A percentile compares a stretch with the other conserved stretches of the same genome.
phyloP scores from a whole-genome alignment of 92 coral and sea anemone species.

The Blastomussa wellsi region DNA sequence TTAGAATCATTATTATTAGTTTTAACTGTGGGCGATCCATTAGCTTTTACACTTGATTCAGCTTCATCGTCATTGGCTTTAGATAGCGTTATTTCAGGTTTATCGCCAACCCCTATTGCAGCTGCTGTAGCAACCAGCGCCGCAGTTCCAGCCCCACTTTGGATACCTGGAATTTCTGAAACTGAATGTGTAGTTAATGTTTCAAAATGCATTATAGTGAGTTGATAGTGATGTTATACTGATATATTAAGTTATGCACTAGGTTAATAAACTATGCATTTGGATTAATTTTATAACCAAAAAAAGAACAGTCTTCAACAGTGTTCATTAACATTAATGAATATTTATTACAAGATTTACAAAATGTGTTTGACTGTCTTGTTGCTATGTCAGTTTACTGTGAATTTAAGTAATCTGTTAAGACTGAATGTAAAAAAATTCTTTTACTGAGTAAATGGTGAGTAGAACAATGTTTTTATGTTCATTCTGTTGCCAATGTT shows the following conservation, averaged over 20 bases:
- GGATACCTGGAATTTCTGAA: conserved; percentile 98
- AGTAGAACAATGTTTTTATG: too few species aligned
- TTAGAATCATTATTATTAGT: conserved; percentile 64
- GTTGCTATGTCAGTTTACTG: too few species aligned
- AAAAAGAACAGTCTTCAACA: background rate
- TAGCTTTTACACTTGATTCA: conserved; percentile 67
- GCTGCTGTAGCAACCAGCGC: conserved; percentile 99
- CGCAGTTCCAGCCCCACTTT: conserved; percentile 99
- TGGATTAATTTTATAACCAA: background rate
- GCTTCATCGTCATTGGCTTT: conserved; percentile 82
- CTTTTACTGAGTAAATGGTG: too few species aligned
- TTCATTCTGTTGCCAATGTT: too few species aligned
- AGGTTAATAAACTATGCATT: background rate
- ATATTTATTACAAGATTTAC: background rate
- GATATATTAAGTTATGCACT: background rate
- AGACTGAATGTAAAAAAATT: too few species aligned
- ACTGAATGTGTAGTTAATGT: conserved; percentile 70
- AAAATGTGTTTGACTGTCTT: too few species aligned
- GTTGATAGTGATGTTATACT: background rate
- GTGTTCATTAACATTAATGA: background rate
- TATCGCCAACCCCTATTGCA: conserved; percentile 85
- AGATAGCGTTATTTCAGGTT: conserved; percentile 84
- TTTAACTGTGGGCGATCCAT: conserved; percentile 44
- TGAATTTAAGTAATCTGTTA: too few species aligned
- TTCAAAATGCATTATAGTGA: conserved; percentile 32